These are phyloP conservation scores for Rhinichthys osculus DNA, from an alignment of 2,797 vertebrate species.

Conservation along the genomic window DNA sequence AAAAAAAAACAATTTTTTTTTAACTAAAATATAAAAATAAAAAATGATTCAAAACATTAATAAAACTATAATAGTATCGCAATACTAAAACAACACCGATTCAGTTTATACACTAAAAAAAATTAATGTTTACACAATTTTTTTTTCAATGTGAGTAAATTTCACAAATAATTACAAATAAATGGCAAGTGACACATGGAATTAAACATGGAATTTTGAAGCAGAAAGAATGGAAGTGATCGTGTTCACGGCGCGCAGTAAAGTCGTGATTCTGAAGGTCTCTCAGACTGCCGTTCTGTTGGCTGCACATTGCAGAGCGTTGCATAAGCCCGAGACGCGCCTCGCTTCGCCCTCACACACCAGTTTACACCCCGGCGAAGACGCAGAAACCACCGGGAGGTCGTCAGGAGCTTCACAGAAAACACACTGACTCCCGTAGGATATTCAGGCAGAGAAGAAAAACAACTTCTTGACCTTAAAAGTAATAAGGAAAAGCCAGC, in stretches of 20 bases:
- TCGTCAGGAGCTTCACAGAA: not conserved
- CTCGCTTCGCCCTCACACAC: conserved; percentile 50
- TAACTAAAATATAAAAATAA: too few relatives aligned
- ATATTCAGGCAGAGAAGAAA: not conserved
- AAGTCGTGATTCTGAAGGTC: conserved; percentile 49
- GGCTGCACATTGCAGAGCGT: conserved; percentile 68
- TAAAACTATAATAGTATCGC: too few relatives aligned
- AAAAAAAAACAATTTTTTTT: too few relatives aligned
- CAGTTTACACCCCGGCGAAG: conserved; percentile 21
- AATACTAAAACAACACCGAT: too few relatives aligned
- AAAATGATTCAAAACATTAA: too few relatives aligned
- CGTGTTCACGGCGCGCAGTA: not conserved
- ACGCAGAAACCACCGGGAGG: conserved; percentile 48
- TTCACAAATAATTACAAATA: not conserved
- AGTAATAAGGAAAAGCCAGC: not conserved
- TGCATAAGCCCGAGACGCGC: conserved; percentile 72
- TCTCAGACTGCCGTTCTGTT: conserved; percentile 7
- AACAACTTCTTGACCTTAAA: not conserved
- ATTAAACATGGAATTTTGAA: not conserved
- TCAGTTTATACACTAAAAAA: too few relatives aligned
- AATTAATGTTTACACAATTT: too few relatives aligned
- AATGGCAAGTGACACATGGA: not conserved
- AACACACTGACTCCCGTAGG: not conserved
- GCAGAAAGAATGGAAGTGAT: not conserved
- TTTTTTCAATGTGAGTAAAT: not conserved